Evolutionary conservation across 1,140 invertebrate species (phyloP).

Genomic region (Atta cephalotes): DNA sequence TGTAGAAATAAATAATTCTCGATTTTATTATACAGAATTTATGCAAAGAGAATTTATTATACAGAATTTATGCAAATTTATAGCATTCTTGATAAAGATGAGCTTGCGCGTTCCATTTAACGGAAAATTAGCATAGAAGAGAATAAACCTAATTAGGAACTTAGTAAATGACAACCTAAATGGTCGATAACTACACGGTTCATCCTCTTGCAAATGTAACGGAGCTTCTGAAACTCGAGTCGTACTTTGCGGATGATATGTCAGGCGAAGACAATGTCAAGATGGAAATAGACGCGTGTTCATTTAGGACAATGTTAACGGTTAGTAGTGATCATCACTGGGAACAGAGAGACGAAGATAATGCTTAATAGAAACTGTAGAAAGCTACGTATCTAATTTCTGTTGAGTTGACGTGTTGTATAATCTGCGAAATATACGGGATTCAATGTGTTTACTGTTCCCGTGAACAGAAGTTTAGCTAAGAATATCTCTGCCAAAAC

Average conservation of each 20-base stretch:
- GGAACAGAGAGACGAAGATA: neutral
- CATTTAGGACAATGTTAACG: conserved; percentile 33
- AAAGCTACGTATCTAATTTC: conserved; percentile 20
- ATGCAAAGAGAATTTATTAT: too few species aligned
- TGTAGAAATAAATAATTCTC: neutral
- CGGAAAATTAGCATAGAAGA: conserved; percentile 21
- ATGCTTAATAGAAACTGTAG: conserved; percentile 39
- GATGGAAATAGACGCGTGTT: conserved; percentile 44
- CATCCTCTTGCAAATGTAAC: conserved; percentile 2
- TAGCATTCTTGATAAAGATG: neutral
- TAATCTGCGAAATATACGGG: neutral
- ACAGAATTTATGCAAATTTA: neutral
- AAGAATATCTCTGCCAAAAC: neutral
- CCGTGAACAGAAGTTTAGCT: neutral
- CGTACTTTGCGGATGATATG: conserved; percentile 7
- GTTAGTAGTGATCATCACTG: conserved; percentile 20
- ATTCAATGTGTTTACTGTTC: neutral
- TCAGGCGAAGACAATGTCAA: conserved; percentile 52
- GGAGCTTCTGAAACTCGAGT: conserved; percentile 17
- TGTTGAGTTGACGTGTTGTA: neutral
- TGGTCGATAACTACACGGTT: conserved; percentile 48
- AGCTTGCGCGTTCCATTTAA: neutral
- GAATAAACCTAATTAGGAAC: conserved; percentile 33
- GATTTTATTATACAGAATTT: neutral
- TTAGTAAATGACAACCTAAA: neutral